Conservation (phyloP, 2,113 vertebrate genomes). For the Pteruthius melanotis region DNA sequence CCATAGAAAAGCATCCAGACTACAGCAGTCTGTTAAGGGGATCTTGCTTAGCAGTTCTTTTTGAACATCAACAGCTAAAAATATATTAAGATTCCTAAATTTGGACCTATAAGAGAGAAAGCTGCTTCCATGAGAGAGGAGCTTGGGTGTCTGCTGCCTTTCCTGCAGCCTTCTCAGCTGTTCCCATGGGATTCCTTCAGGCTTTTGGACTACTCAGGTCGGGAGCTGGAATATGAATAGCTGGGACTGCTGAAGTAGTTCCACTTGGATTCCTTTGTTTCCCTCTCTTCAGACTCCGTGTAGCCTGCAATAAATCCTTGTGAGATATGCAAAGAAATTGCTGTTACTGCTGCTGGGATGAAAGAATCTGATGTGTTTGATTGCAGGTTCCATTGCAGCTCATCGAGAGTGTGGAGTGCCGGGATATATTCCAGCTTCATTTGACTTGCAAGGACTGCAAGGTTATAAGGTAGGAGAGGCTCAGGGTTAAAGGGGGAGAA, state of each 20-base stretch:
- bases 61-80: neutral
- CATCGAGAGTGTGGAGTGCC: constrained; percentile 91
- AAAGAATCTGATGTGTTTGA: constrained; percentile 16
- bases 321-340: neutral
- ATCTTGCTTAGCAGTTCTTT: neutral
- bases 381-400: constrained; percentile 93
- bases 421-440: constrained; percentile 96
- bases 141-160: neutral
- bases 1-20: neutral
- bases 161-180: neutral
- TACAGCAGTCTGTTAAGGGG: neutral
- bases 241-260: neutral
- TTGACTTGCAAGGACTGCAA: constrained; percentile 99
- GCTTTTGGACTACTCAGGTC: neutral
- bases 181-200: neutral
- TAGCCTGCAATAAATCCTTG: neutral
- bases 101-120: neutral
- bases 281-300: neutral
- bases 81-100: neutral
- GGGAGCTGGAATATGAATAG: neutral
- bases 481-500: neutral
- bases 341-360: neutral
- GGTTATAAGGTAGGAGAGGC: constrained; percentile 85
- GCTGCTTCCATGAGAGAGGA: neutral
- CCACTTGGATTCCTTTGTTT: neutral